These are phyloP conservation scores for Myzus persicae DNA, from an alignment of 1,140 invertebrate species.

Conservation along the genomic window DNA sequence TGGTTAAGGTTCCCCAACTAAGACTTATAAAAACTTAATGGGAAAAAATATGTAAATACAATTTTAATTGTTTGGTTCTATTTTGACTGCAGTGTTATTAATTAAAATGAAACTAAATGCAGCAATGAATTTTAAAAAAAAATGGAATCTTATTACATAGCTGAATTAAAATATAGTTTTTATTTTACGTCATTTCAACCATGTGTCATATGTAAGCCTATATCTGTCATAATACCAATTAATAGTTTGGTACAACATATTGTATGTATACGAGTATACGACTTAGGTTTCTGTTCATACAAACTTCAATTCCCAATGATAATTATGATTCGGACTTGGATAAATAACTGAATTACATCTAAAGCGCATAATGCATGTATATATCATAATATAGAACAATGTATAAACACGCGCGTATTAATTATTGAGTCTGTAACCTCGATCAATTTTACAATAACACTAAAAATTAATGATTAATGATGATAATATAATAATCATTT, in stretches of 20 bases:
- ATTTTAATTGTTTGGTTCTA: neutral
- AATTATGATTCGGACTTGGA: neutral
- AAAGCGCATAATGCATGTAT: neutral
- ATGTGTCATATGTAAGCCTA: neutral
- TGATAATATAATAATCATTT: slow-evolving; percentile 14
- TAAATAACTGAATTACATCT: neutral
- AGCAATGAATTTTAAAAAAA: neutral
- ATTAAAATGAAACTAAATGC: neutral
- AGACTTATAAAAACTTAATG: neutral
- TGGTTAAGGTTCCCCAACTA: neutral
- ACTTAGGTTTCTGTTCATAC: neutral
- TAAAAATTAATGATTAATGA: neutral
- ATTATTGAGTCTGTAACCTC: neutral
- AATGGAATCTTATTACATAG: neutral
- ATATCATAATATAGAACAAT: neutral
- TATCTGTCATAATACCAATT: neutral
- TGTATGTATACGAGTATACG: neutral
- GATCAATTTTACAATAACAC: neutral
- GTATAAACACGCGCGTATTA: neutral
- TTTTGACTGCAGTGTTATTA: neutral
- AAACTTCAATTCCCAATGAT: neutral
- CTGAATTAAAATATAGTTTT: neutral
- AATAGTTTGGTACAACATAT: neutral
- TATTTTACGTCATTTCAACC: neutral
- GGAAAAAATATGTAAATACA: neutral